Percentiles rank a stretch among this genome's conserved stretches.
Conservation (phyloP, 2,888 invertebrate species). For the Ennomos fuscantarius region DNA sequence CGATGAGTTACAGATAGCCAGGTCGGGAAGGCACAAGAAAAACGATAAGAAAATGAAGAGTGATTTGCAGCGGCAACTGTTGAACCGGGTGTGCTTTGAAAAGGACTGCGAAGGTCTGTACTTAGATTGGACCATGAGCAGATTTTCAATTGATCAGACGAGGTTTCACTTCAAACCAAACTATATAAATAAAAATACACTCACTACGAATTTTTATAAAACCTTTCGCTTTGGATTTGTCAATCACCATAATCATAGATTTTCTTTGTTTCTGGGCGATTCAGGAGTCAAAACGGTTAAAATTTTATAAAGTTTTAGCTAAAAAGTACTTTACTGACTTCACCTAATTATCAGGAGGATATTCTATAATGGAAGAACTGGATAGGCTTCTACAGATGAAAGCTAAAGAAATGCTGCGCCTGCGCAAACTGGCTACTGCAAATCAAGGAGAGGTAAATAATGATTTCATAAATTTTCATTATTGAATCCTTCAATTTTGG, state of each 20-base stretch:
- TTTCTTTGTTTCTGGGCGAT: no score
- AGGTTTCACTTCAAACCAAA: no score
- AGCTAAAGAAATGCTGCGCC: conserved; percentile 52
- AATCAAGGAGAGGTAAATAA: conserved; percentile 63
- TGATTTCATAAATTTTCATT: background rate
- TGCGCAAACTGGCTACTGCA: conserved; percentile 54
- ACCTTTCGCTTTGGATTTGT: no score
- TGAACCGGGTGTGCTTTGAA: conserved; percentile 50
- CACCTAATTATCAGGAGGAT: conserved; percentile 52
- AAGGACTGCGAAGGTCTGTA: conserved; percentile 58
- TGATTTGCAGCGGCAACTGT: conserved; percentile 55
- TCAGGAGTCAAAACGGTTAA: no score
- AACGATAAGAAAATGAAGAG: conserved; percentile 75
- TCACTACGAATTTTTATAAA: no score
- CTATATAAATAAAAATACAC: no score
- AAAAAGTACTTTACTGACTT: no score
- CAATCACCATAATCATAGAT: no score
- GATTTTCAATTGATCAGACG: no score
- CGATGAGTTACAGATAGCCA: conserved; percentile 74
- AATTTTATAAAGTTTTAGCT: no score
- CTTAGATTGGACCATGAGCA: no score
- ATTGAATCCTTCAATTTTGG: background rate
- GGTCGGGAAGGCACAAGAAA: conserved; percentile 82
- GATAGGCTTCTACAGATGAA: conserved; percentile 63
- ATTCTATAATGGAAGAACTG: conserved; percentile 61